These are phyloP conservation scores for Andricus grossulariae DNA, from an alignment of 1,140 invertebrate genomes.

Conservation along the genomic window DNA sequence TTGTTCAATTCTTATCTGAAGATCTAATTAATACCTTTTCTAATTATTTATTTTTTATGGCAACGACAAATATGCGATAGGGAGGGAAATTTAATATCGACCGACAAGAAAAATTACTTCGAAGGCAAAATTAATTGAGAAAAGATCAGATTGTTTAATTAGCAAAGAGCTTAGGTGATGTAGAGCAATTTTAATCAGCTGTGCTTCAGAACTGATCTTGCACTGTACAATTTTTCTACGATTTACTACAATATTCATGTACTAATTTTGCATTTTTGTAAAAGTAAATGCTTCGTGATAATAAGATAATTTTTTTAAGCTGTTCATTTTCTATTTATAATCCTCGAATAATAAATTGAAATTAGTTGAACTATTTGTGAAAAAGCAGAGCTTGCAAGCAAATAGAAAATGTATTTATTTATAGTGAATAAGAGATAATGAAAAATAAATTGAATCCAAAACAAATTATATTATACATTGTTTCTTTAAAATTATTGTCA, in stretches of 20 bases:
- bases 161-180: not conserved
- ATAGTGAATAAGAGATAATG: not conserved
- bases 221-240: constrained; percentile 12
- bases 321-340: too few species aligned
- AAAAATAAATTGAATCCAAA: not conserved
- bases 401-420: constrained; percentile 41
- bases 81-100: constrained; percentile 11
- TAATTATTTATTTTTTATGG: not conserved
- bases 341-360: too few species aligned
- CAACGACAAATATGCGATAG: not conserved
- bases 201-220: not conserved
- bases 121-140: not conserved
- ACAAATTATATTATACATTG: too few species aligned
- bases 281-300: constrained; percentile 10
- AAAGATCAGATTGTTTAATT: not conserved
- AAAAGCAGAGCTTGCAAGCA: constrained; percentile 20
- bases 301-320: not conserved
- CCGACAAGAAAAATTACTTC: not conserved
- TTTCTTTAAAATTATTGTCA: too few species aligned
- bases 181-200: not conserved
- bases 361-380: not conserved
- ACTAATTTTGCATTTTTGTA: constrained; percentile 19
- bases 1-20: not conserved
- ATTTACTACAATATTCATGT: not conserved
- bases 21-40: not conserved